Evolutionary conservation across 2,113 vertebrate genomes (phyloP), one percentile per base, ranked within the genome.

Genomic region (Passer domesticus): DNA sequence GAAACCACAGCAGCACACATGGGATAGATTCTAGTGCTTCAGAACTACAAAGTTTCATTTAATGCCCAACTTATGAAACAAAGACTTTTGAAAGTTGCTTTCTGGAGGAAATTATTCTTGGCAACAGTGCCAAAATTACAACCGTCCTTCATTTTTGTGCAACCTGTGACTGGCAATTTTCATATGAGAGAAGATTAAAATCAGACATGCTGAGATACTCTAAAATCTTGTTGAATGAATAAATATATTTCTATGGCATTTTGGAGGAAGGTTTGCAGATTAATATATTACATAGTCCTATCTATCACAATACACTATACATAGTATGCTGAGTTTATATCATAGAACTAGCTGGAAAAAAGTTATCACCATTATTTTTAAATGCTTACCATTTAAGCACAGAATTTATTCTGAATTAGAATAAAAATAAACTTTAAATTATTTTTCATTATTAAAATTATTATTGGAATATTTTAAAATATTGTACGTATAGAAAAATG

Each of bases 51-150:
- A 66, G 16, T 84, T 83, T 59, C 3, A 5, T 77, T 89, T 83
- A 62, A 33, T 59, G 9, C 52, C 77, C 25, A 46, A 33, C 6
- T 52, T 81, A 3, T 50, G 33, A 89, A 92, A 91, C 31, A 89
- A 66, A 94, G 30, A 59, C 15, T 49, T 75, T 25, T 73, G 30
- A 68, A 92, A 88, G 18, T n/a, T 89, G 17, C 22, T 60, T 90
- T 95, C 72, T 74, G 64, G 43, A 80, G 60, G 50, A 96, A 96
- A 91, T 58, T 18, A 17, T 39, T 90, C 49, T 78, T 95, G 69
- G 68, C 37, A 90, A 39, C 43, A 69, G 25, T 27, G 56, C 9
- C 52, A 94, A 66, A 94, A 70, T 60, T 89, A 55, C 21, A 84
- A 92, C 56, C 0, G 0, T 70, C 33, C 49, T 31, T 77, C 47